Evolutionary conservation across 2,113 vertebrate species (phyloP).

Genomic region (Cranoglanis bouderius): DNA sequence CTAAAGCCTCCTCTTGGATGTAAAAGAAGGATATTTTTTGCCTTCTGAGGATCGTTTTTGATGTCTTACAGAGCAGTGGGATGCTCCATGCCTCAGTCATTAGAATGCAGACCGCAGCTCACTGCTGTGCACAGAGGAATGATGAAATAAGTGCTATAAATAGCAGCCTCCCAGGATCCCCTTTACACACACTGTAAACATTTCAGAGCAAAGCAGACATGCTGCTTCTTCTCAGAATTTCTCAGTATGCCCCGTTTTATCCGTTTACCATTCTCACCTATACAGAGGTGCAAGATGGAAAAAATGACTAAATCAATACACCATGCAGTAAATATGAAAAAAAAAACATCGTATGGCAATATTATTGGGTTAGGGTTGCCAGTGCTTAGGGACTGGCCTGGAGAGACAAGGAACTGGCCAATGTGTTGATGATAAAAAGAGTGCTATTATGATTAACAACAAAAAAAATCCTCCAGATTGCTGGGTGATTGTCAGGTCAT

Average conservation of each 20-base stretch:
- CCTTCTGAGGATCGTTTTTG: not conserved
- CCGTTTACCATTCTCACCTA: not conserved
- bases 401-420: not conserved
- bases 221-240: slow-evolving; percentile 41
- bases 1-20: not conserved
- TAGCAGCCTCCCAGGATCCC: slow-evolving; percentile 78
- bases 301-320: not conserved
- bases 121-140: slow-evolving; percentile 66
- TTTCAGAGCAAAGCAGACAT: slow-evolving; percentile 56
- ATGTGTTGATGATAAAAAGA: not conserved
- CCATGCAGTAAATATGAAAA: not conserved
- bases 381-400: not conserved
- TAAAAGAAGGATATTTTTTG: not conserved
- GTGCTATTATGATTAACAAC: not conserved
- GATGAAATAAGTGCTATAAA: slow-evolving; percentile 79
- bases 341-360: not conserved
- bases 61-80: slow-evolving; percentile 11
- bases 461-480: not conserved
- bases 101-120: slow-evolving; percentile 69
- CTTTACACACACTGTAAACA: slow-evolving; percentile 72
- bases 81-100: slow-evolving; percentile 60
- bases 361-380: not conserved
- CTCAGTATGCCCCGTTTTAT: slow-evolving; percentile 9
- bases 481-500: not conserved
- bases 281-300: not conserved